A percentile compares a stretch with the other conserved stretches of the same genome.
These are phyloP conservation scores for Catharus bicknelli DNA, from an alignment of 2,113 vertebrate genomes.

Conservation along the genomic window DNA sequence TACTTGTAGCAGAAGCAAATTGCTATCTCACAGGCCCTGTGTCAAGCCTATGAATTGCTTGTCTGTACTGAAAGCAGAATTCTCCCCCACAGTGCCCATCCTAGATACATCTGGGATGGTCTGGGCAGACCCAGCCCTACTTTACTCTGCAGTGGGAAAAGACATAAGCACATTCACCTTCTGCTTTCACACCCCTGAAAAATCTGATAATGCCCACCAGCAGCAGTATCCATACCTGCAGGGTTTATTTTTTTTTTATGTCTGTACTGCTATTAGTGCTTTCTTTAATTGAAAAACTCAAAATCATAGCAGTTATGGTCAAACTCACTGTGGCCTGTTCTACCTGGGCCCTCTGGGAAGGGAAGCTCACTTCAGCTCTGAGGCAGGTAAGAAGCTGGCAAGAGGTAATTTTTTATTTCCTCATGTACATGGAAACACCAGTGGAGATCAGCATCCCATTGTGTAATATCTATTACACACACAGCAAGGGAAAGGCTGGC, in stretches of 20 bases:
- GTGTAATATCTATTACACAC: neutral
- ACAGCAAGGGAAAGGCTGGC: neutral
- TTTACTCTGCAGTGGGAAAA: neutral
- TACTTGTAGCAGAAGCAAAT: neutral
- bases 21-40: neutral
- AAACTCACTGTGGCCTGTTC: neutral
- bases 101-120: neutral
- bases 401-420: neutral
- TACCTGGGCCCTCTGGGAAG: neutral
- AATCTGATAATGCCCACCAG: neutral
- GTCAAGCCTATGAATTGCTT: neutral
- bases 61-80: neutral
- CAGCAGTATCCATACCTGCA: neutral
- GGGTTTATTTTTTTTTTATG: neutral
- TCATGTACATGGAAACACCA: neutral
- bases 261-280: neutral
- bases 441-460: neutral
- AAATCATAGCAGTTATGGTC: neutral
- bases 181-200: neutral
- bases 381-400: neutral
- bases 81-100: neutral
- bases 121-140: neutral
- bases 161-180: neutral
- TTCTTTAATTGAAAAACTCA: neutral
- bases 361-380: neutral